A percentile compares a stretch with the other conserved stretches of the same genome.
Evolutionary conservation across 2,888 invertebrate genomes (phyloP).

Genomic region (Ecdyonurus torrentis): DNA sequence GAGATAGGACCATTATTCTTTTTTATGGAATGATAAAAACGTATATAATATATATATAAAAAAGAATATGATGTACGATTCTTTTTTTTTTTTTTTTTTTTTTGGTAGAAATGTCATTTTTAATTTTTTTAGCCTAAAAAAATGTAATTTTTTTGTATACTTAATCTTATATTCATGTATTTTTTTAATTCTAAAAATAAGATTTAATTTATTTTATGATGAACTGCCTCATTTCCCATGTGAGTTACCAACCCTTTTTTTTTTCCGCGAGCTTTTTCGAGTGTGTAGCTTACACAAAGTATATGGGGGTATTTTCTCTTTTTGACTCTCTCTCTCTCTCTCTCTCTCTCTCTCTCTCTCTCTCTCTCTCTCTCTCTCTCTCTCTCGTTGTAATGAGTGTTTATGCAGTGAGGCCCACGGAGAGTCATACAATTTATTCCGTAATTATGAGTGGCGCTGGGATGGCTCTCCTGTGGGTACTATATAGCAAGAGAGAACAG

Average conservation of each 20-base stretch:
- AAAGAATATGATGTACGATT: not conserved
- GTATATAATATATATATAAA: no score
- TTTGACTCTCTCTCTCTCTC: no score
- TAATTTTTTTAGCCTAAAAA: no score
- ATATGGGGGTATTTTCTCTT: no score
- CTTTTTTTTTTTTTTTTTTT: no score
- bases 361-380: no score
- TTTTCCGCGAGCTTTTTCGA: no score
- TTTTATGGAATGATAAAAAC: not conserved
- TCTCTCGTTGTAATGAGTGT: not conserved
- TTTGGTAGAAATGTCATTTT: not conserved
- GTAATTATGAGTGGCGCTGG: conserved; percentile 8
- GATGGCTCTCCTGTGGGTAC: not conserved
- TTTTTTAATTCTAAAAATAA: not conserved
- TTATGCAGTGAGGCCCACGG: conserved; percentile 4
- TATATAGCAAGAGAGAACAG: not conserved
- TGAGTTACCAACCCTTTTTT: no score
- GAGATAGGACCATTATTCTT: not conserved
- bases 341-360: no score
- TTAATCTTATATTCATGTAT: not conserved
- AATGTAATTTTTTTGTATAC: no score
- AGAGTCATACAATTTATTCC: conserved; percentile 9
- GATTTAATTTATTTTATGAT: not conserved
- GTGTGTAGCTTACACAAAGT: no score
- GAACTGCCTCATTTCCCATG: not conserved